Base-by-base conservation (phyloP, 2,888 invertebrate genomes). In the Pharmacophagus antenor region DNA sequence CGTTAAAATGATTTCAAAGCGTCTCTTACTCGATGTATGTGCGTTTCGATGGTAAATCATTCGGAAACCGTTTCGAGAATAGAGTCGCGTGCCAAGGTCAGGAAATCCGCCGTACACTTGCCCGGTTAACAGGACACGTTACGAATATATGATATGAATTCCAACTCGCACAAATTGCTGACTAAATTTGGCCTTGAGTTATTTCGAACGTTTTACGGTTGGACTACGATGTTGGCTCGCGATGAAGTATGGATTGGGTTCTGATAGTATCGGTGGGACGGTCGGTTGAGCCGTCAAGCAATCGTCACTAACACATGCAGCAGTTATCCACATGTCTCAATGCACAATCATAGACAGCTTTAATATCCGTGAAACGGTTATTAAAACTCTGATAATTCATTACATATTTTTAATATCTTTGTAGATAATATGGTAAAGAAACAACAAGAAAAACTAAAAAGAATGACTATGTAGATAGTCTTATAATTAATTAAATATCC, bases 1-100 rank as follows among this genome's bases (percentile, higher is more conserved):
- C 67, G 70, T 73, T 44, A 65, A 72, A 74, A 68, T 53, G 50
- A 69, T 70, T 70, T 76, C 74, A 76, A 73, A 76, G 76, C 67
- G 69, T 56, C 63, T 65, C 61, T 57, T 52, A 61, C 58, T 52
- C 66, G 66, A 70, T 66, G 58, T 65, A 67, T 65, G 65, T 67
- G 67, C 68, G 7, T 69, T 68, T 69, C 65, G 60, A 54, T 63
- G 56, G 51, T 63, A 63, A 65, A 65, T 67, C 63, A 63, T 60
- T 62, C 18, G 53, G 51, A 64, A 67, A 61, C 66, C 63, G 67
- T 64, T 64, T 65, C 62, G 47, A 58, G 64, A 65, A 65, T 67
- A 70, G 67, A 65, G 64, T 56, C 61, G 56, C 61, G 56, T 56
- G 57, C 50, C 71, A 74, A 76, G 76, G 76, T 67, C 69, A 73